phyloP scores from a whole-genome alignment of 2,797 vertebrate genomes.

The Gallirallus australis region DNA sequence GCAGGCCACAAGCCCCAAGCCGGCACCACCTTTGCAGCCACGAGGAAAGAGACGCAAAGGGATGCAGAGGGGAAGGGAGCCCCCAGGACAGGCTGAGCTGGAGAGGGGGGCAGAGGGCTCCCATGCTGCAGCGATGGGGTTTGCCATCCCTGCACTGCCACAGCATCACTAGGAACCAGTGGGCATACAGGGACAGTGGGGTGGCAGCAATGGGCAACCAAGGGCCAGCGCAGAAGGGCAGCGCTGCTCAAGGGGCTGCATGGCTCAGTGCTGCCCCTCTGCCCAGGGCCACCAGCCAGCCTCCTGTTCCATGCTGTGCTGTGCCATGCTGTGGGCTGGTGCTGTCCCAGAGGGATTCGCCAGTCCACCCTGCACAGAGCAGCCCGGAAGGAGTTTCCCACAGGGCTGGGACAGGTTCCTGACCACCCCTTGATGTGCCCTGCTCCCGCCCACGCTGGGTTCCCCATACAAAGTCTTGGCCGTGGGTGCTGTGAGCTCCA shows the following conservation, averaged over 20 bases:
- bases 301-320: background rate
- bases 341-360: accelerated
- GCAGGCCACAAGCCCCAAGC: background rate
- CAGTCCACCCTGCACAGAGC: background rate
- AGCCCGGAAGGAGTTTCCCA: background rate
- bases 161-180: accelerated
- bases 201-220: background rate
- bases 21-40: background rate
- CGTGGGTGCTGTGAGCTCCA: accelerated
- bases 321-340: accelerated
- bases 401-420: background rate
- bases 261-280: background rate
- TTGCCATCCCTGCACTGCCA: background rate
- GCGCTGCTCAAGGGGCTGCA: background rate
- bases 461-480: accelerated
- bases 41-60: background rate
- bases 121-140: accelerated
- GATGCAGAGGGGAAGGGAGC: accelerated
- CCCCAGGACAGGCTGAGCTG: accelerated
- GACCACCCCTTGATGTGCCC: accelerated
- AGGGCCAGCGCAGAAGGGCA: background rate
- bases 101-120: background rate
- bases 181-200: background rate
- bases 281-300: accelerated
- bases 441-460: accelerated